These are phyloP conservation scores for Iphiclides podalirius DNA, from an alignment of 2,888 invertebrate species.

Conservation along the genomic window DNA sequence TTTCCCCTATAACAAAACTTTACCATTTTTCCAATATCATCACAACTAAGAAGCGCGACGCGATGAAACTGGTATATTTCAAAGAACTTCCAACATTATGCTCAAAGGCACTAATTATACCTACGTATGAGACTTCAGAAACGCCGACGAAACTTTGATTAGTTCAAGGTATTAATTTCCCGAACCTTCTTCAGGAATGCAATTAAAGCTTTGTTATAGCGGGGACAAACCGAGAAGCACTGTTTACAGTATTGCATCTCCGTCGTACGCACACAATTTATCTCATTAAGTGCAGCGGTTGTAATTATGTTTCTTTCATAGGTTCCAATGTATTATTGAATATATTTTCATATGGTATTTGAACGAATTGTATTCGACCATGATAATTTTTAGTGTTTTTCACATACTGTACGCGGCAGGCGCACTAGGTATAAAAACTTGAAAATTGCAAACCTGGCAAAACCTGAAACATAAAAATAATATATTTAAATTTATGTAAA, in stretches of 20 bases:
- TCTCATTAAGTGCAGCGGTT: neutral
- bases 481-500: too few relatives aligned
- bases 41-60: neutral
- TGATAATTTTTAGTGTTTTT: neutral
- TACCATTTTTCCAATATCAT: conserved; percentile 1
- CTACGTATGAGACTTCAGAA: conserved; percentile 39
- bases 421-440: neutral
- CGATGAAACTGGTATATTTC: conserved; percentile 9
- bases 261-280: neutral
- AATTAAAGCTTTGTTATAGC: conserved; percentile 37
- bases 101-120: conserved; percentile 30
- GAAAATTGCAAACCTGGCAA: too few relatives aligned
- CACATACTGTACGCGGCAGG: neutral
- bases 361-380: too few relatives aligned
- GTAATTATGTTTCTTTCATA: conserved; percentile 2
- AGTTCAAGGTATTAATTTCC: conserved; percentile 62
- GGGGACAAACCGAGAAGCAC: conserved; percentile 13
- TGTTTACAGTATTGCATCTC: conserved; percentile 15
- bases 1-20: neutral
- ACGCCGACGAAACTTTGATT: conserved; percentile 61
- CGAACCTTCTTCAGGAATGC: conserved; percentile 48
- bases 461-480: too few relatives aligned
- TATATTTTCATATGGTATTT: too few relatives aligned
- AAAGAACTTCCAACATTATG: conserved; percentile 24
- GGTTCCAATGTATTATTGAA: too few relatives aligned